phyloP scores from a whole-genome alignment of 2,888 invertebrate species.

The Monochamus alternatus region DNA sequence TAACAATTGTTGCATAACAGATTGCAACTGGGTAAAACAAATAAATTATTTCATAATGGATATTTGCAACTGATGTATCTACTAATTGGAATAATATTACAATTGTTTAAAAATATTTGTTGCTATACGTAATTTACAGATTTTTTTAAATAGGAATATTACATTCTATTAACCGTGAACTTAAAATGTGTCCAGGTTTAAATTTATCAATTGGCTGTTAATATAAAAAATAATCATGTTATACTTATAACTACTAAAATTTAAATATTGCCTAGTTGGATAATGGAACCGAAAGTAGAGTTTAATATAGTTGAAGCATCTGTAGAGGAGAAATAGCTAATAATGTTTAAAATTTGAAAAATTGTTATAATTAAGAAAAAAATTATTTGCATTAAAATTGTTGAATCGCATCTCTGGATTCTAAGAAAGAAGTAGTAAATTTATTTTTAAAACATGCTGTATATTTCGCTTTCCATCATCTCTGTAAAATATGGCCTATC shows the following conservation, averaged over 20 bases:
- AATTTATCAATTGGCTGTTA: neutral
- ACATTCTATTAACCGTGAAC: constrained; percentile 1
- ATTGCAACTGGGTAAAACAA: neutral
- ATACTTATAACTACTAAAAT: neutral
- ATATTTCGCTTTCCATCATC: neutral
- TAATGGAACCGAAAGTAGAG: neutral
- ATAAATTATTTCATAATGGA: neutral
- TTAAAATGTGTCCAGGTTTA: constrained; percentile 9
- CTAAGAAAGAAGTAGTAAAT: too few species aligned
- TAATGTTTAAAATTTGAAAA: too few species aligned
- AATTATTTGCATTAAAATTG: too few species aligned
- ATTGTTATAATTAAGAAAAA: too few species aligned
- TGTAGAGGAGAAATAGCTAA: too few species aligned
- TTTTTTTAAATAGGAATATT: neutral
- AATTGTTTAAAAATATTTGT: neutral
- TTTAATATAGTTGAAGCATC: neutral
- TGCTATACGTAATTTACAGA: too few species aligned
- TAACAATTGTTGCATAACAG: neutral
- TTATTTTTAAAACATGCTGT: too few species aligned
- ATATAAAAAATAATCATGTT: neutral
- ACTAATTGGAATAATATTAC: neutral
- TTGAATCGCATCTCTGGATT: too few species aligned
- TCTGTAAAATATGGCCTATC: neutral
- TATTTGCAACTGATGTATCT: neutral
- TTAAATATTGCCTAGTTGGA: too few species aligned